Evolutionary conservation across 2,113 vertebrate species (phyloP).

Genomic region (Poeciliopsis retropinna): DNA sequence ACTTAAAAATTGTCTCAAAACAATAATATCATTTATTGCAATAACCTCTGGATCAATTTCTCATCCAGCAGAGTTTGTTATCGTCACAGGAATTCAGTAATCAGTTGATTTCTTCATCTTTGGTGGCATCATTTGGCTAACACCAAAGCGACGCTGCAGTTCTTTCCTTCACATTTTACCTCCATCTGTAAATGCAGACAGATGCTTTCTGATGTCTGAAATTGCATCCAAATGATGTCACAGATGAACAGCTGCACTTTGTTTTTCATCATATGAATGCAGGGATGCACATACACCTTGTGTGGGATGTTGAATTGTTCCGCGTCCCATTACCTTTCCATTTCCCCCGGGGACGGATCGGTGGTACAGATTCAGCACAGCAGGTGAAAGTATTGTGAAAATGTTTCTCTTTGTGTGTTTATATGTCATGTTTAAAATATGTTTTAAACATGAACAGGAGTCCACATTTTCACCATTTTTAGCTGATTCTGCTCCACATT

Average conservation of each 20-base stretch:
- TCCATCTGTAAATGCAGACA: conserved; percentile 3
- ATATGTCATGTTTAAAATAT: conserved; percentile 7
- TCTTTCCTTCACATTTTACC: not conserved
- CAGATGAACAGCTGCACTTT: conserved; percentile 24
- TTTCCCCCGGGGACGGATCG: conserved; percentile 52
- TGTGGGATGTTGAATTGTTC: conserved; percentile 52
- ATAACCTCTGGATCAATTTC: no score
- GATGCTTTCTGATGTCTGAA: not conserved
- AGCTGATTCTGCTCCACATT: conserved; percentile 1
- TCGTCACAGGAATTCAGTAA: not conserved
- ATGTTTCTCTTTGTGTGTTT: conserved; percentile 15
- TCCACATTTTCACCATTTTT: not conserved
- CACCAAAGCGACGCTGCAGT: not conserved
- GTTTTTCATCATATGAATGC: conserved; percentile 18
- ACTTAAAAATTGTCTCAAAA: no score
- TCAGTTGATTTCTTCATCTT: conserved; percentile 7
- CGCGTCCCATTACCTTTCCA: conserved; percentile 62
- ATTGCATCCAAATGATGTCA: not conserved
- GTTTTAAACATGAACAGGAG: conserved; percentile 6
- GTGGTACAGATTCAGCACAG: conserved; percentile 56
- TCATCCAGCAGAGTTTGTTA: no score
- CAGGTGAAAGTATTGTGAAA: conserved; percentile 36
- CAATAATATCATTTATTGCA: no score
- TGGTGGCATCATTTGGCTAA: not conserved
- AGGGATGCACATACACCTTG: conserved; percentile 30